Evolutionary conservation across 2,797 vertebrate species (phyloP).

Genomic region (Odontamblyopus lacepedii): DNA sequence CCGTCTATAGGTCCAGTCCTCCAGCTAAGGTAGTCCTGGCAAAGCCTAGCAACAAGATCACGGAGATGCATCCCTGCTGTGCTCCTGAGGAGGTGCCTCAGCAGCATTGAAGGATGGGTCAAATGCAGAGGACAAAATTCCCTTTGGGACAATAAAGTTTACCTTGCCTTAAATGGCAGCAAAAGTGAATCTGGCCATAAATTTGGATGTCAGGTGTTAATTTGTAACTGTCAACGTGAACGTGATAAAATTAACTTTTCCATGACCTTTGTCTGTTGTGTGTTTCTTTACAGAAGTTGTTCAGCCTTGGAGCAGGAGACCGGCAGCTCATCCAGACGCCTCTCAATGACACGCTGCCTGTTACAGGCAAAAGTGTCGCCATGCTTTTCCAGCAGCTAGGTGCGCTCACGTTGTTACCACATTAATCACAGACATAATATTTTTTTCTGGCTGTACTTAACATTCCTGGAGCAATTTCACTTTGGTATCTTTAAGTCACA

Average conservation of each 20-base stretch:
- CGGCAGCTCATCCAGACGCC: constrained; percentile 96
- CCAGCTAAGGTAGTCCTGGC: no score
- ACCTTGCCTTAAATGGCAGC: constrained; percentile 8
- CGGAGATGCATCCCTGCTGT: no score
- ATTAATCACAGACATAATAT: constrained; percentile 3
- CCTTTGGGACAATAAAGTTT: no score
- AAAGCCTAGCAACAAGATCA: no score
- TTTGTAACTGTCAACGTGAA: neutral
- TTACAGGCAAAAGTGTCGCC: constrained; percentile 92
- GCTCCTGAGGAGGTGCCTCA: no score
- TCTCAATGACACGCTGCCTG: constrained; percentile 88
- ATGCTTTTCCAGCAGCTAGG: constrained; percentile 97
- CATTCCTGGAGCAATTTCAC: constrained; percentile 28
- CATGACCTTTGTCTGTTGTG: constrained; percentile 28
- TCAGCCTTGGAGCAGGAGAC: constrained; percentile 96
- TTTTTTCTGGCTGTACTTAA: constrained; percentile 29
- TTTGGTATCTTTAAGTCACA: constrained; percentile 11
- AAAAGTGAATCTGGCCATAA: constrained; percentile 11
- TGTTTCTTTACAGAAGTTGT: constrained; percentile 85
- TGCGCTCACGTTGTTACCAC: constrained; percentile 69
- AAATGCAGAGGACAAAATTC: no score
- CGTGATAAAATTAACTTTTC: constrained; percentile 10
- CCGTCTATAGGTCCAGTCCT: no score
- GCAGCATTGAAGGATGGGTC: no score
- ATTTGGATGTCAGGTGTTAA: constrained; percentile 18